Base-by-base conservation (phyloP, 1,140 invertebrate genomes). In the Planococcus citri region DNA sequence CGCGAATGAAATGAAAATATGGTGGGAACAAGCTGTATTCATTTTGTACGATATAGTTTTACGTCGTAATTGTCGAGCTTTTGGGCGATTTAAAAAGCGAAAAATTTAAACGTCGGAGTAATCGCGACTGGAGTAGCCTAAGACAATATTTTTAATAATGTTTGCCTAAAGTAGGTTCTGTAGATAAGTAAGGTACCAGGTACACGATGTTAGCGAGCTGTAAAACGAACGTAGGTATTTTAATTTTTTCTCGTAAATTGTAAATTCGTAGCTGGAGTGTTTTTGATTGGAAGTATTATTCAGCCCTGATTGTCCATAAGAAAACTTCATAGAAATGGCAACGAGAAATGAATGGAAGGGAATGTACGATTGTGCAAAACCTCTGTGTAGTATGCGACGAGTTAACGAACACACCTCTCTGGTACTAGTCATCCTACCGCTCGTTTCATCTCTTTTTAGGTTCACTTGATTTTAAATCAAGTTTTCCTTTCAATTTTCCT, bases 401-500 rank as follows among this genome's bases (percentile, higher is more conserved):
- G 41, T 51, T 51, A 51, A 51, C 41, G 41, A 51, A 51, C 41
- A 51, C 41, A 51, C 41, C 41, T 51, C 41, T 51, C 41, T 20
- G 41, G 10, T 20, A 20, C 41, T 51, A 51, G 4, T 51, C 41
- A 17, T n/a, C 12, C 60, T 25, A 24, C 60, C 60, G 22, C 60
- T 64, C 60, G 60, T 27, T 64, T 20, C 17, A 20, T 64, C 60
- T 64, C 60, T 64, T 64, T 25, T 27, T 64, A 27, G 21, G 21
- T 64, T 64, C 60, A 14, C 60, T 27, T 64, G 60, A 64, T 64
- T 64, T 64, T 64, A 64, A 64, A 64, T 64, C 25, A 64, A 64
- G 60, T 64, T 64, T 64, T 64, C 60, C 60, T 64, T 64, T 64
- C 60, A 64, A 64, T 64, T 64, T 64, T 64, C 60, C 60, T 64